Base-by-base conservation (phyloP, 2,797 vertebrate species). In the Tiaroga cobitis region DNA sequence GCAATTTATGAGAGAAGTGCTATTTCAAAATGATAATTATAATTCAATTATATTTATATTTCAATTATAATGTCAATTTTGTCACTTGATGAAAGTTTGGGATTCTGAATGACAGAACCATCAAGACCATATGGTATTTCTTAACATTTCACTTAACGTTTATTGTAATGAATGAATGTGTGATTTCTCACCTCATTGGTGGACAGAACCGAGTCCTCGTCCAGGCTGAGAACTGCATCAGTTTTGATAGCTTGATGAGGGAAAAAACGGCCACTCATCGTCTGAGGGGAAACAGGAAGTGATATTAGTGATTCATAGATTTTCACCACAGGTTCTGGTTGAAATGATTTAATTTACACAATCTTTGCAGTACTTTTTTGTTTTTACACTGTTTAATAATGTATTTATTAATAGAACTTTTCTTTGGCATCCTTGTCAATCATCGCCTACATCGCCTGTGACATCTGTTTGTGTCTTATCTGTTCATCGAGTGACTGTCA, bases 191-290 rank as follows among this genome's bases (percentile, higher is more conserved):
- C 96, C 94, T 96, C 96, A 89, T 96, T 96, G 86, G 95, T 96
- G 5, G 96, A 96, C 79, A 96, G 93, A 41, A 96, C 95, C 0
- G 95, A 94, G 90, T 96, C 96, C 90, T 96, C 96, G 65, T 96
- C 96, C 92, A 96, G 92, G 87, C 95, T 96, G 89, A 96, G 95
- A 24, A 96, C 84, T 4, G 95, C 95, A 18, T 96, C 96, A 1
- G 94, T 95, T 84, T 86, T 83, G 92, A 96, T 92, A 89, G 89
- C 90, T 43, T 94, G 89, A 78, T 95, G 91, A 46, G 94, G 96
- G 91, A 89, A 93, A 87, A 96, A 96, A 74, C 95, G 95, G 87
- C 95, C 92, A 90, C 94, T 95, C 95, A 96, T 96, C 5, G 89
- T 95, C 96, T 96, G 90, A 51, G 69, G 75, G 67, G 49, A 77